Conservation (phyloP, 1,140 invertebrate genomes). For the Aleiodes sp. region DNA sequence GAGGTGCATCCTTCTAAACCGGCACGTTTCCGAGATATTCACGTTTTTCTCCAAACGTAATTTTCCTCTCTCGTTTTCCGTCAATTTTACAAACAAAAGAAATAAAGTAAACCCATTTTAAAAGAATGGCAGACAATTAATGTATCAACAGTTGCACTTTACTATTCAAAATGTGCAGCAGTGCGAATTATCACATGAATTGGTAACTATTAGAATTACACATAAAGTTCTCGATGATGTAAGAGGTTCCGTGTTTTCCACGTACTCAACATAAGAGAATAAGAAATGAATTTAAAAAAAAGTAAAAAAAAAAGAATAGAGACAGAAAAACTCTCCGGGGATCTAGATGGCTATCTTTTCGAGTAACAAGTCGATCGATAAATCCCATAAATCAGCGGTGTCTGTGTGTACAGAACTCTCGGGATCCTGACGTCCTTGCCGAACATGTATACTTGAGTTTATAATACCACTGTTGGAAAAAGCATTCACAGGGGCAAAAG, state of each 20-base stretch:
- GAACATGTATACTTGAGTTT: slow-evolving; percentile 2
- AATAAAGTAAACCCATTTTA: no score
- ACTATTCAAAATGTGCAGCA: neutral
- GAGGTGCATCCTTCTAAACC: no score
- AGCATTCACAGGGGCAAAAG: no score
- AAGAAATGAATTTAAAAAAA: neutral
- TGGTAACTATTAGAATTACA: slow-evolving; percentile 5
- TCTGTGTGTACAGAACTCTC: slow-evolving; percentile 1
- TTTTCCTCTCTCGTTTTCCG: no score
- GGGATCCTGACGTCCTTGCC: slow-evolving; percentile 15
- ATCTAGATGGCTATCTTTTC: slow-evolving; percentile 9
- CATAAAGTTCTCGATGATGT: neutral
- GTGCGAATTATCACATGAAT: slow-evolving; percentile 3
- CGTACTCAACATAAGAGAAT: neutral
- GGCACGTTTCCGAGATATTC: no score
- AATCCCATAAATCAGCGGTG: slow-evolving; percentile 8
- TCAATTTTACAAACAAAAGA: no score
- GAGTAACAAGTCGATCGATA: slow-evolving; percentile 16
- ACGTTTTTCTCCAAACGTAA: no score
- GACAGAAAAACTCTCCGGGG: neutral
- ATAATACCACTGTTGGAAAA: slow-evolving; percentile 11
- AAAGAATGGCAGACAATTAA: slow-evolving; percentile 1
- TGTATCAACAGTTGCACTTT: neutral
- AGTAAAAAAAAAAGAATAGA: neutral
- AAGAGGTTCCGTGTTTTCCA: slow-evolving; percentile 8